Conservation (phyloP, 2,113 vertebrate species). For the Erpornis zantholeuca region DNA sequence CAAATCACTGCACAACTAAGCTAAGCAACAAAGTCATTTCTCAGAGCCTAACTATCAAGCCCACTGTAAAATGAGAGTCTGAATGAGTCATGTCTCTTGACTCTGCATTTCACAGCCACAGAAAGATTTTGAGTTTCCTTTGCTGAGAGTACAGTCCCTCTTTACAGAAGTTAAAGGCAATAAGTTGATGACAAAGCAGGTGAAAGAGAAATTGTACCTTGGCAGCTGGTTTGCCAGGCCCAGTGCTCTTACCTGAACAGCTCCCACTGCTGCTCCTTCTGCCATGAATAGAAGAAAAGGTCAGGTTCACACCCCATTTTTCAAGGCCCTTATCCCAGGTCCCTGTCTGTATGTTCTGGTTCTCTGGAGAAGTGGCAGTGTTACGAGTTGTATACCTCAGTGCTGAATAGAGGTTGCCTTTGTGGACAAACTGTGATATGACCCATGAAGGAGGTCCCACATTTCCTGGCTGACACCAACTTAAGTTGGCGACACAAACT, state of each 20-base stretch:
- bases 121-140: neutral
- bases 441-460: neutral
- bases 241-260: neutral
- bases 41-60: neutral
- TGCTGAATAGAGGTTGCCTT: neutral
- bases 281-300: neutral
- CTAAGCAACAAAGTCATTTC: neutral
- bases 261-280: neutral
- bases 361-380: neutral
- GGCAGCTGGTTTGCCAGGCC: neutral
- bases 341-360: neutral
- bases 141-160: neutral
- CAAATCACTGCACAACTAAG: neutral
- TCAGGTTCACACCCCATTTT: accelerated
- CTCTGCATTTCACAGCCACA: neutral
- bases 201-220: neutral
- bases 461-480: accelerated
- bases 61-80: neutral
- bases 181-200: neutral
- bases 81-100: neutral
- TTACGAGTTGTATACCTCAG: accelerated
- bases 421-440: neutral
- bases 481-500: neutral
- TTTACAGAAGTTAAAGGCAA: neutral
- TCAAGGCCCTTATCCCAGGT: neutral